Base-by-base conservation (phyloP, 2,888 invertebrate species). In the Hirtodrosophila alboralis region DNA sequence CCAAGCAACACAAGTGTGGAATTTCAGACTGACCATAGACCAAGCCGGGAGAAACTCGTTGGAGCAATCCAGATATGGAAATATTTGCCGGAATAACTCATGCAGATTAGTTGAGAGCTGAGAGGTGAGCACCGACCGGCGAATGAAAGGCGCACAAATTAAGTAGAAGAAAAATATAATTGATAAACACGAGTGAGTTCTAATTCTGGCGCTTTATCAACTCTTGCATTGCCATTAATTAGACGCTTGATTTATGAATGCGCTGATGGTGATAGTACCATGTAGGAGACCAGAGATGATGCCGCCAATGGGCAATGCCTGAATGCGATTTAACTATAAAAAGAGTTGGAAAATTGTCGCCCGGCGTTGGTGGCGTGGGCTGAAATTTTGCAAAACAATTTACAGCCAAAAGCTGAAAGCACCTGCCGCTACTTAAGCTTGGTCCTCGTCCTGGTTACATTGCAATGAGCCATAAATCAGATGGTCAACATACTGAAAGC, bases 181-280 rank as follows among this genome's bases (percentile, higher is more conserved):
- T 78, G 81, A 78, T 78, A 78, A 78, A 78, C 78, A 72, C 69
- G 69, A 49, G 31, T 68, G 72, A 65, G 67, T 62, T 81, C 80
- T 81, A 81, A 77, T 84, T 84, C 84, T 66, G 64, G 60, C 43
- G 38, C 67, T 61, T 75, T 84, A 84, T 81, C 80, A 59, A 45
- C 26, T 16, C 13, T 30, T 27, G 36, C 61, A 43, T 59, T 69
- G 72, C 88, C 86, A 87, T 88, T 87, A 87, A 87, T 87, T 87
- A 88, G 88, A 52, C 49, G 63, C 87, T 79, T 87, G 87, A 87
- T 87, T 87, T 87, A 87, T 87, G 78, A 76, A 70, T 52, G 69
- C 66, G 56, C 56, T 54, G 84, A 85, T 75, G 44, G 40, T 31
- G 75, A 74, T 67, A 69, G 51, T n/a, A 9, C 21, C 7, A 13